Base-by-base conservation (phyloP, 2,797 vertebrate species). In the Protosalanx chinensis region DNA sequence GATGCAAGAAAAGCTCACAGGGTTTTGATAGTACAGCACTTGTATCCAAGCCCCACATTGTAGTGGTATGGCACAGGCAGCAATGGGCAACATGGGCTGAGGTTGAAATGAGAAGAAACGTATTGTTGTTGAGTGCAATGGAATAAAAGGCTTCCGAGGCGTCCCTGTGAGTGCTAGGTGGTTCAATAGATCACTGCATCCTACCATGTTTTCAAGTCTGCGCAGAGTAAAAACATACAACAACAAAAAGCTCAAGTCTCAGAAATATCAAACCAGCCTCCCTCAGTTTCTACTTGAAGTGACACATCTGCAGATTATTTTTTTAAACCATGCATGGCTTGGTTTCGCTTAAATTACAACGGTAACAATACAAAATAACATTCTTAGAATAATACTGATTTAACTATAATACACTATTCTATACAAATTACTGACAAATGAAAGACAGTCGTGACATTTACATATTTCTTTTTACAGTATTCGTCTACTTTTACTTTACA, bases 381-480 rank as follows among this genome's bases (percentile, higher is more conserved):
- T 80, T 92, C 87, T 92, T 92, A 94, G 91, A 94, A 93, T 93
- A 94, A 95, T 91, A 94, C 92, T 95, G 93, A 84, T 88, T 89
- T 90, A 87, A 84, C 92, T 95, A 93, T 95, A 89, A 93, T 94
- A 94, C 93, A 95, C 89, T 92, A 93, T 94, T 89, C 91, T 93
- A 94, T 92, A 94, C 87, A 91, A 85, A 82, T 83, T 78, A 86
- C 78, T 81, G 73, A 87, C 81, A 82, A 79, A 72, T 73, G 66
- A 66, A 79, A 75, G 66, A 82, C 58, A 85, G 72, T 76, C 78
- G 82, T 86, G 81, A 93, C 90, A 92, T 93, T 90, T 94, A 93
- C 90, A 94, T 90, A 86, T 91, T 92, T 46, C 41, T 46, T 46
- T 92, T 91, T 94, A 94, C 93, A 94, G 88, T 88, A 90, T 88